Percentiles rank a stretch among this genome's conserved stretches.
Conservation (phyloP, 2,888 invertebrate species). For the Emmelina monodactyla region DNA sequence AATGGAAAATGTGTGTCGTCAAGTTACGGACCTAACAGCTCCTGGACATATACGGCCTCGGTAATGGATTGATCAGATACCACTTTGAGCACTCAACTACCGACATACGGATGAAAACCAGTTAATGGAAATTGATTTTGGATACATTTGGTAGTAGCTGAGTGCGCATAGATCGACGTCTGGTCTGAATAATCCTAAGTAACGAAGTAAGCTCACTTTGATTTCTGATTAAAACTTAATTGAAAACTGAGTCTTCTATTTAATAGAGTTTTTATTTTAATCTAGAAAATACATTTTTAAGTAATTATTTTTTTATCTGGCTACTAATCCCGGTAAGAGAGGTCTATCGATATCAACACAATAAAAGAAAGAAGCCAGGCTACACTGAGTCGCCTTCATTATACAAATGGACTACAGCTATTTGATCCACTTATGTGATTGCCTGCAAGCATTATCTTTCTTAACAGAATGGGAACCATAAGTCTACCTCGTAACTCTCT, state of each 20-base stretch:
- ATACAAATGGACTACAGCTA: conserved; percentile 66
- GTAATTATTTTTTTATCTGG: too few species aligned
- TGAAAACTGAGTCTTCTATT: too few species aligned
- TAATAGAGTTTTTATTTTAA: too few species aligned
- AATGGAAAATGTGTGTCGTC: conserved; percentile 64
- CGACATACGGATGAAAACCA: neutral
- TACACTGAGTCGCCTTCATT: conserved; percentile 59
- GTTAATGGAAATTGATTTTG: conserved; percentile 1
- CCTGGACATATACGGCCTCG: conserved; percentile 42
- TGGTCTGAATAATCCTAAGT: too few species aligned
- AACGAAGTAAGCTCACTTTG: too few species aligned
- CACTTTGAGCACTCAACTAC: conserved; percentile 20
- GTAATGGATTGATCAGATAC: conserved; percentile 63
- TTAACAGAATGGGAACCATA: conserved; percentile 59
- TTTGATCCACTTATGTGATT: conserved; percentile 67
- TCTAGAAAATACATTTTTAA: too few species aligned
- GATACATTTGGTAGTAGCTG: conserved; percentile 1
- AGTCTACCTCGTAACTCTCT: conserved; percentile 61
- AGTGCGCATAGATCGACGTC: too few species aligned
- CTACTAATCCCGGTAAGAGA: neutral
- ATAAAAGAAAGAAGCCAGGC: conserved; percentile 42
- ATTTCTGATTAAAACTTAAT: too few species aligned
- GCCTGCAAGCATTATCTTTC: conserved; percentile 64
- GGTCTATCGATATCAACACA: conserved; percentile 17
- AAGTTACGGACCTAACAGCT: conserved; percentile 51